These are phyloP conservation scores for Ectemnius cavifrons DNA, from an alignment of 2,888 invertebrate genomes.

Conservation along the genomic window DNA sequence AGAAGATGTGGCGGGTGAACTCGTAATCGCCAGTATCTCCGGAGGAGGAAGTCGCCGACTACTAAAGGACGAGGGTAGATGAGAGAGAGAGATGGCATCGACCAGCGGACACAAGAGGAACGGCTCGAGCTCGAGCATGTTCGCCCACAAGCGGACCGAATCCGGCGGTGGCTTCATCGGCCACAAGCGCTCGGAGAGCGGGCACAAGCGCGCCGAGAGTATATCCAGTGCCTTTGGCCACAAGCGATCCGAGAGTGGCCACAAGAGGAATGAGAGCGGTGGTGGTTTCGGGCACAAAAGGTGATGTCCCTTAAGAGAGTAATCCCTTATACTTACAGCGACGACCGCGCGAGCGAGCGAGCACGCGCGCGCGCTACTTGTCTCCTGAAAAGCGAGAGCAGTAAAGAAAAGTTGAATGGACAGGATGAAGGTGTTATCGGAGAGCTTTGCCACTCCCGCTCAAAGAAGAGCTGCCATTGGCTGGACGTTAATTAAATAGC, in stretches of 20 bases:
- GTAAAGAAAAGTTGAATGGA: too few species aligned
- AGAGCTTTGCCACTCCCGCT: too few species aligned
- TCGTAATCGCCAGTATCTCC: slow-evolving; percentile 36
- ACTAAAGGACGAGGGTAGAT: slow-evolving; percentile 15
- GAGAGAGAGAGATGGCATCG: slow-evolving; percentile 59
- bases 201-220: slow-evolving; percentile 75
- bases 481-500: too few species aligned
- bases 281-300: slow-evolving; percentile 73
- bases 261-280: slow-evolving; percentile 71
- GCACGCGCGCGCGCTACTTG: too few species aligned
- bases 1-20: slow-evolving; percentile 33
- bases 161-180: slow-evolving; percentile 72
- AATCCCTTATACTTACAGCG: neutral
- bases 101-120: slow-evolving; percentile 74
- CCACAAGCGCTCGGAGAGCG: slow-evolving; percentile 73
- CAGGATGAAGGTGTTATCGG: too few species aligned
- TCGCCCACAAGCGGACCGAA: slow-evolving; percentile 72
- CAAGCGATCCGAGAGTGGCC: slow-evolving; percentile 72
- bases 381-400: too few species aligned
- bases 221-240: slow-evolving; percentile 76
- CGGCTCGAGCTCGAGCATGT: slow-evolving; percentile 74
- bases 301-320: slow-evolving; percentile 46
- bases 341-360: neutral
- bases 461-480: too few species aligned
- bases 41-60: slow-evolving; percentile 19